Evolutionary conservation across 1,140 invertebrate genomes (phyloP).

Genomic region (Matsumurasca onukii): DNA sequence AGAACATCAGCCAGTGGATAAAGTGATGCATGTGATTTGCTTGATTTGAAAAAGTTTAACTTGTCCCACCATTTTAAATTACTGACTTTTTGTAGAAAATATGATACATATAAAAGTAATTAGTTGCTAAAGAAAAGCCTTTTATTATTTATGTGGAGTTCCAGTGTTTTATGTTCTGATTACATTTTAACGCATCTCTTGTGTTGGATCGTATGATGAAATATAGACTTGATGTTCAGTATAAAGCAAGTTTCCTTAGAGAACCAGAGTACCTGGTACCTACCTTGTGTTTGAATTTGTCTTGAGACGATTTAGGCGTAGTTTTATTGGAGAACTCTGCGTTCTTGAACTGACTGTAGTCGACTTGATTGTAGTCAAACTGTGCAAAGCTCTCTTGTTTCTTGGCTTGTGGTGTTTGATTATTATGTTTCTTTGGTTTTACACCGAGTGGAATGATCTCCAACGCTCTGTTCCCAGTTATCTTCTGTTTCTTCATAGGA

Average conservation of each 20-base stretch:
- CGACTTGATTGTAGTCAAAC: slow-evolving; percentile 31
- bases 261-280: neutral
- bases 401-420: neutral
- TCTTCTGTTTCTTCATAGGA: neutral
- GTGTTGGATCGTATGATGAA: no score
- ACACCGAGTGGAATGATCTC: neutral
- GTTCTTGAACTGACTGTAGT: slow-evolving; percentile 29
- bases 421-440: neutral
- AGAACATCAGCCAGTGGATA: no score
- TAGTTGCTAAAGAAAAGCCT: no score
- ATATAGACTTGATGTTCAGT: no score
- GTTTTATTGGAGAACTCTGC: neutral
- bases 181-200: no score
- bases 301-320: neutral
- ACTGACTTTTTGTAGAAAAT: no score
- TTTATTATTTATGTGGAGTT: no score
- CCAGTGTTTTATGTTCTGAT: no score
- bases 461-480: neutral
- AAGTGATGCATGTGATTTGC: no score
- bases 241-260: neutral
- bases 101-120: no score
- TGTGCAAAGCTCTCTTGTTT: slow-evolving; percentile 18
- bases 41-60: no score
- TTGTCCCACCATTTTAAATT: no score
- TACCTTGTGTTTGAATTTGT: slow-evolving; percentile 26